These are phyloP conservation scores for Brenthis ino DNA, from an alignment of 2,888 invertebrate species.

Conservation along the genomic window DNA sequence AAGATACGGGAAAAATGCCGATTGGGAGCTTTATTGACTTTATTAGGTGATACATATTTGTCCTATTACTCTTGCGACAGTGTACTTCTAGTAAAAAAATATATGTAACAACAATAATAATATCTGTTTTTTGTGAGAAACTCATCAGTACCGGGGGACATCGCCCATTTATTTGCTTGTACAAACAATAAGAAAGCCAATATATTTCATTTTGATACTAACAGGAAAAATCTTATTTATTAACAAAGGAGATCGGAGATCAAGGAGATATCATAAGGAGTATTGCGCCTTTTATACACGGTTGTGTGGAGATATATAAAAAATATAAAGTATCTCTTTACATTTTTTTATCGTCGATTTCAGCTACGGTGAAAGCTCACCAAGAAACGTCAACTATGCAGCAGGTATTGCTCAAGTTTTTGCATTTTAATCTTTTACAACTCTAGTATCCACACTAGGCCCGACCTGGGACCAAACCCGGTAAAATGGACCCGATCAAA, in stretches of 20 bases:
- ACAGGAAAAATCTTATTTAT: conserved; percentile 6
- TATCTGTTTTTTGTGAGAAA: neutral
- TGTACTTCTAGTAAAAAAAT: neutral
- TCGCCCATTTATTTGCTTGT: conserved; percentile 2
- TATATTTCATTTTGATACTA: neutral
- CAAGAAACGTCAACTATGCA: too few relatives aligned
- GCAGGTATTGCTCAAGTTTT: too few relatives aligned
- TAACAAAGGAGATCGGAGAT: conserved; percentile 3
- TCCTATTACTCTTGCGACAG: neutral
- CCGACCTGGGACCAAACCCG: too few relatives aligned
- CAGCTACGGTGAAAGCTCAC: too few relatives aligned
- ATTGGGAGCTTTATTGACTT: too few relatives aligned
- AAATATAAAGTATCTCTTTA: too few relatives aligned
- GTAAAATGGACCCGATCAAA: too few relatives aligned
- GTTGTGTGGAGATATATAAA: neutral
- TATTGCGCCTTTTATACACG: neutral
- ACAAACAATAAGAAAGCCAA: conserved; percentile 1
- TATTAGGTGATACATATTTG: too few relatives aligned
- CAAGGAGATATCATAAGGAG: neutral
- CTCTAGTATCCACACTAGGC: too few relatives aligned
- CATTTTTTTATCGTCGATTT: too few relatives aligned
- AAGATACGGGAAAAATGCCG: too few relatives aligned
- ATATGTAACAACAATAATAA: neutral
- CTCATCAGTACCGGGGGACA: neutral
- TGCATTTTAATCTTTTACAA: too few relatives aligned